A percentile compares a stretch with the other conserved stretches of the same genome.
phyloP scores from a whole-genome alignment of 2,888 invertebrate species.

The Oligia fasciuncula region DNA sequence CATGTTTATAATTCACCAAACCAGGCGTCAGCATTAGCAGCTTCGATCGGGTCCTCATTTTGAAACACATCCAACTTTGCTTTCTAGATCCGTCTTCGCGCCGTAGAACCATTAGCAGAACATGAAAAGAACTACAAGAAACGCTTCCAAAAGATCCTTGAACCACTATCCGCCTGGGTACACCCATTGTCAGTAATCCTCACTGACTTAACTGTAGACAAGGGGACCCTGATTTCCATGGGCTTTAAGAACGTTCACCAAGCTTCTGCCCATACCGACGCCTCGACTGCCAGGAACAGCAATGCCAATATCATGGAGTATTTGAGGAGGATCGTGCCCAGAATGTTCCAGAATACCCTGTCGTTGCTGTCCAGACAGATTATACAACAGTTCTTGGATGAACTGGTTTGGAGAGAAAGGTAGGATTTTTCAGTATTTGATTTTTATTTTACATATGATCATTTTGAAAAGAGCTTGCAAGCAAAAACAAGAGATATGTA shows the following conservation, averaged over 20 bases:
- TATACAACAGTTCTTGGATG: slow-evolving; percentile 97
- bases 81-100: slow-evolving; percentile 92
- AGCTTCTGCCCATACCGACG: slow-evolving; percentile 86
- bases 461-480: too few species aligned
- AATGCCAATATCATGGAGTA: slow-evolving; percentile 96
- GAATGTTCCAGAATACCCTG: slow-evolving; percentile 97
- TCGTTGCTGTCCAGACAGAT: slow-evolving; percentile 95
- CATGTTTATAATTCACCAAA: not conserved
- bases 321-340: slow-evolving; percentile 94
- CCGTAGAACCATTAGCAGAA: slow-evolving; percentile 95
- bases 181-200: slow-evolving; percentile 93
- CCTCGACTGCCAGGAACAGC: slow-evolving; percentile 88
- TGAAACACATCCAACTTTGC: not conserved
- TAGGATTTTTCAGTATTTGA: slow-evolving; percentile 58
- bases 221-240: slow-evolving; percentile 93
- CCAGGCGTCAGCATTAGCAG: too few species aligned
- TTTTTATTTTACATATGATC: too few species aligned
- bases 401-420: slow-evolving; percentile 96
- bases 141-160: slow-evolving; percentile 95
- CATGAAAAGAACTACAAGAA: slow-evolving; percentile 94
- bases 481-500: too few species aligned
- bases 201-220: slow-evolving; percentile 96
- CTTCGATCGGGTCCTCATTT: not conserved
- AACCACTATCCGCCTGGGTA: slow-evolving; percentile 94
- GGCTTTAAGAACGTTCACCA: slow-evolving; percentile 95